Conservation (phyloP, 1,140 invertebrate genomes). For the Agrilus planipennis region DNA sequence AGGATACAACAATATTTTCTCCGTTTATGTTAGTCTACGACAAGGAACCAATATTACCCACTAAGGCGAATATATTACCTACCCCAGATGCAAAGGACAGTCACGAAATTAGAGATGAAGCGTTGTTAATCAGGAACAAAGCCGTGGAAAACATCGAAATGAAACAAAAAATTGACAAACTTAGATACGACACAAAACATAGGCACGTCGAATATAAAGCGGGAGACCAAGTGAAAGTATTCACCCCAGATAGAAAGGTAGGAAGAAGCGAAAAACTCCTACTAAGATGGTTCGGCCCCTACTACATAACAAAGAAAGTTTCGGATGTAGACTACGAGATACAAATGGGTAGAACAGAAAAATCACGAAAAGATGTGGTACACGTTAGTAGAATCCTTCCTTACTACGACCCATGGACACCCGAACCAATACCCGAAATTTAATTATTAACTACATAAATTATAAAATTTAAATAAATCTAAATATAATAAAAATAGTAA, state of each 20-base stretch:
- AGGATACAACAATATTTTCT: conserved; percentile 13
- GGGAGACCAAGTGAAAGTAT: conserved; percentile 11
- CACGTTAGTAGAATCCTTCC: conserved; percentile 3
- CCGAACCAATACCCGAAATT: no score
- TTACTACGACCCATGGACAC: conserved; percentile 4
- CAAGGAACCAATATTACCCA: conserved; percentile 7
- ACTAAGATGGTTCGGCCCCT: conserved; percentile 9
- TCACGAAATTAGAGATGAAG: not conserved
- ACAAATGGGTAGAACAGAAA: not conserved
- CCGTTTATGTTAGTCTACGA: conserved; percentile 11
- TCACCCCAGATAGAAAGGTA: conserved; percentile 9
- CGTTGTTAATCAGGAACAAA: not conserved
- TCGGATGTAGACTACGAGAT: not conserved
- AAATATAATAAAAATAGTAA: no score
- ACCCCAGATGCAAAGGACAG: no score
- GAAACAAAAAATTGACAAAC: conserved; percentile 10
- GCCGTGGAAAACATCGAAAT: conserved; percentile 7
- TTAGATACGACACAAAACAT: conserved; percentile 11
- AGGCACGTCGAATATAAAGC: conserved; percentile 1
- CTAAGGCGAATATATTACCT: no score
- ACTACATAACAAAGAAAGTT: not conserved
- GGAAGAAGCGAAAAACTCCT: conserved; percentile 9
- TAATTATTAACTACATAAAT: no score
- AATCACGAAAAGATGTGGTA: not conserved
- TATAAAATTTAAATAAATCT: no score